phyloP scores from a whole-genome alignment of 2,888 invertebrate species.

The Hyposoter didymator region DNA sequence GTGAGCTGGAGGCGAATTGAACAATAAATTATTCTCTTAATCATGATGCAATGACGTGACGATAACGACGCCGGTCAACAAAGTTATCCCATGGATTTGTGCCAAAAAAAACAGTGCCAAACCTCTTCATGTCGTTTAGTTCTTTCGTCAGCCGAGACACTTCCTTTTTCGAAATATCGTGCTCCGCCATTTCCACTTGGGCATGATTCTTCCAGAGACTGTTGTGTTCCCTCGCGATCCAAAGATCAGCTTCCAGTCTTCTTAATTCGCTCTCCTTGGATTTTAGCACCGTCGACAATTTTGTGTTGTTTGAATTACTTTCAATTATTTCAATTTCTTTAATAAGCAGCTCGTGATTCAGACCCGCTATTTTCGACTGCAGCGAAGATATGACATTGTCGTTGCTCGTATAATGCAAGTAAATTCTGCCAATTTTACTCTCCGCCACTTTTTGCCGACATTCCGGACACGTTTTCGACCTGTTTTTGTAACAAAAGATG shows the following conservation, averaged over 20 bases:
- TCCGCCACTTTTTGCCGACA: slow-evolving; percentile 54
- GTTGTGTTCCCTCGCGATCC: slow-evolving; percentile 30
- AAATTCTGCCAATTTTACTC: slow-evolving; percentile 45
- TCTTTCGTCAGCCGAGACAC: slow-evolving; percentile 44
- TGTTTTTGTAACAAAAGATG: slow-evolving; percentile 13
- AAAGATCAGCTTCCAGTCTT: slow-evolving; percentile 37
- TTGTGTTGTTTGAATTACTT: slow-evolving; percentile 58
- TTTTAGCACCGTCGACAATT: slow-evolving; percentile 40
- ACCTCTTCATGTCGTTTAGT: slow-evolving; percentile 49
- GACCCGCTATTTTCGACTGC: slow-evolving; percentile 46
- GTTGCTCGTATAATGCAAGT: slow-evolving; percentile 48
- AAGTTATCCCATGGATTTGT: background rate
- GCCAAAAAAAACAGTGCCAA: background rate
- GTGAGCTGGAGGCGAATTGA: slow-evolving; percentile 30
- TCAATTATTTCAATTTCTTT: slow-evolving; percentile 62
- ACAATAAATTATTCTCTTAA: background rate
- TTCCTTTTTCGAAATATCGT: slow-evolving; percentile 33
- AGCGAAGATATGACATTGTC: slow-evolving; percentile 35
- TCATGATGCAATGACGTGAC: background rate
- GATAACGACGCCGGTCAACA: background rate
- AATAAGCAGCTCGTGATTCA: slow-evolving; percentile 58
- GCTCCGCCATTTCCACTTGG: slow-evolving; percentile 33
- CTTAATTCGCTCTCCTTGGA: slow-evolving; percentile 47
- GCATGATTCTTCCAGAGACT: slow-evolving; percentile 36
- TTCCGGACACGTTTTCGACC: slow-evolving; percentile 62